Conservation (phyloP, 2,888 invertebrate species). For the Drosophila eohydei region DNA sequence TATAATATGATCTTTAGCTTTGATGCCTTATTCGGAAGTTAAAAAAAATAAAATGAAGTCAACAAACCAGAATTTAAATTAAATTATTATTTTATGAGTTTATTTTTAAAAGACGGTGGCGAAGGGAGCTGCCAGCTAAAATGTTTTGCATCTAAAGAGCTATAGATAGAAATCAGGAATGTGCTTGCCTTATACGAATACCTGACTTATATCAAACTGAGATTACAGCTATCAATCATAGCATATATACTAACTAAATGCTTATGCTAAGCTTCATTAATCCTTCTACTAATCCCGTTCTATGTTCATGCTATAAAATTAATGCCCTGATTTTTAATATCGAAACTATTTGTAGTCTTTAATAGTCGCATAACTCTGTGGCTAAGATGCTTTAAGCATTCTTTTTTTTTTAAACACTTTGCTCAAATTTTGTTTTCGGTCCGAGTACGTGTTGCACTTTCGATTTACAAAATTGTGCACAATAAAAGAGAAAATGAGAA, state of each 20-base stretch:
- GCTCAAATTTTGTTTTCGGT: conserved; percentile 21
- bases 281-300: background rate
- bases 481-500: conserved; percentile 13
- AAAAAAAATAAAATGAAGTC: background rate
- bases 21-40: conserved; percentile 1
- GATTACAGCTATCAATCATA: background rate
- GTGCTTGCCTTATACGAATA: background rate
- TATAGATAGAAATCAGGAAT: background rate
- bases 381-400: conserved; percentile 11
- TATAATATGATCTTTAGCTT: background rate
- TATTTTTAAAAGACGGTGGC: background rate
- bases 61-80: background rate
- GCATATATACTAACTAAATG: background rate
- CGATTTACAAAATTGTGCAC: conserved; percentile 46
- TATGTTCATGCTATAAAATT: too few species aligned
- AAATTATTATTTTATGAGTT: background rate
- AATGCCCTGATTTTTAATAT: background rate
- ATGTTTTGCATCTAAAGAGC: background rate
- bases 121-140: too few species aligned
- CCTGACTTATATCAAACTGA: background rate
- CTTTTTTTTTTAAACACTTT: conserved; percentile 12
- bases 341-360: background rate
- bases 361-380: background rate
- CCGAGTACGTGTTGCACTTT: conserved; percentile 63
- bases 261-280: background rate